Base-by-base conservation (phyloP, 2,113 vertebrate species). In the Ciconia stormi region DNA sequence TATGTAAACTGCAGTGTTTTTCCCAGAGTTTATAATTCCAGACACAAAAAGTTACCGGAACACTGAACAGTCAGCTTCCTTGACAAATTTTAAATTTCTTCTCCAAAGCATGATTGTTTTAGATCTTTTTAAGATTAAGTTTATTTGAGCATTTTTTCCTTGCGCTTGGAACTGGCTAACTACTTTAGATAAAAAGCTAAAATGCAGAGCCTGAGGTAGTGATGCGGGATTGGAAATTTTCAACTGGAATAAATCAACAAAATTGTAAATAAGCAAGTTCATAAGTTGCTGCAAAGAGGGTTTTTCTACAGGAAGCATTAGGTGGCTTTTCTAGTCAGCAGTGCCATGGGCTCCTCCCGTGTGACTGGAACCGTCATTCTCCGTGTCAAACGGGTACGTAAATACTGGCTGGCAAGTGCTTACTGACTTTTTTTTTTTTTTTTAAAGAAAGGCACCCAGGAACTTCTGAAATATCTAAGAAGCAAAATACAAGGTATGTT, bases 391-490 rank as follows among this genome's bases (percentile, higher is more conserved):
- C 52, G 50, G 50, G 40, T 82, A 3, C 14, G 30, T 10, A 59
- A 52, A 5, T n/a, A 7, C 38, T 89, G 55, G 89, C 50, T 59
- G 8, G 62, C 30, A 72, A 55, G 9, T 36, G 27, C 87, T 77
- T 61, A 69, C 46, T 53, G 97, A 50, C 71, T 77, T 40, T 89
- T 27, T 82, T 16, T 77, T 26, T 8, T 90, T 63, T 40, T 55
- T 89, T 97, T 96, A 79, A 88, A 99, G 99, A 99, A 99, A 98
- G 99, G 99, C 97, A 99, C 99, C 66, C 98, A 98, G 92, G 99
- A 99, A 69, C 98, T 99, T 42, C 98, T 99, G 93, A 99, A 99
- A 87, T 99, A 99, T 7, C 97, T 99, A 61, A 98, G 98, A 95
- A 99, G 99, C 97, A 98, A 99, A 98, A 98, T 99, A 77, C 98